Base-by-base conservation (phyloP, 2,888 invertebrate species). In the Polydrusus cervinus region DNA sequence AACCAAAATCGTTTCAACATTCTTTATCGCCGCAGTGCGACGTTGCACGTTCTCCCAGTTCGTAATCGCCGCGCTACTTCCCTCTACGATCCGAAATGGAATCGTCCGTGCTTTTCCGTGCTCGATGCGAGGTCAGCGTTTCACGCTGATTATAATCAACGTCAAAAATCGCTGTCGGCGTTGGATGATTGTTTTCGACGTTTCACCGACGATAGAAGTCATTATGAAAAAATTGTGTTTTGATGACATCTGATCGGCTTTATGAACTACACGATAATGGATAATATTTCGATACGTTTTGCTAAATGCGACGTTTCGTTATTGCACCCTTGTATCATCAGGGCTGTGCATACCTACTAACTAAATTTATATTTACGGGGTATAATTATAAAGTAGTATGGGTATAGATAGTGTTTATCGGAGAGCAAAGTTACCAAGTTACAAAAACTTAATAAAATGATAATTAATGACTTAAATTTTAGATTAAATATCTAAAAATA, bases 21-120 rank as follows among this genome's bases (percentile, higher is more conserved):
- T 60, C 13, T 60, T 60, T 60, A 38, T 38, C 11, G 57, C 18
- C 30, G 8, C n/a, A 3, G 57, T 38, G 57, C 65, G 47, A 10
- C 7, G 65, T 65, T 65, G 65, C 49, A 1, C 16, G 34, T 34
- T 65, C 34, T 49, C 47, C 9, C 65, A 11, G 30, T 38, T 40
- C 18, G n/a, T 38, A 53, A 40, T 47, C 18, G 38, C 67, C 16
- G 40, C 55, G 20, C 25, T 10, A 66, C 67, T 40, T 25, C 67
- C 67, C 67, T 53, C 9, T n/a, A 38, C n/a, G 20, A 14, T 1
- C 38, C 30, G n/a, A 67, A 51, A 66, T 67, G 67, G 49, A 25
- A 38, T 43, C 53, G 40, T 53, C 67, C 67, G 49, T 53, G 20
- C 53, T 20, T 67, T 67, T 67, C 38, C 53, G 43, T 14, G 53